A percentile compares a stretch with the other conserved stretches of the same genome.
These are phyloP conservation scores for Craseonycteris thonglongyai DNA, from an alignment of 2,113 vertebrate species.

Conservation along the genomic window DNA sequence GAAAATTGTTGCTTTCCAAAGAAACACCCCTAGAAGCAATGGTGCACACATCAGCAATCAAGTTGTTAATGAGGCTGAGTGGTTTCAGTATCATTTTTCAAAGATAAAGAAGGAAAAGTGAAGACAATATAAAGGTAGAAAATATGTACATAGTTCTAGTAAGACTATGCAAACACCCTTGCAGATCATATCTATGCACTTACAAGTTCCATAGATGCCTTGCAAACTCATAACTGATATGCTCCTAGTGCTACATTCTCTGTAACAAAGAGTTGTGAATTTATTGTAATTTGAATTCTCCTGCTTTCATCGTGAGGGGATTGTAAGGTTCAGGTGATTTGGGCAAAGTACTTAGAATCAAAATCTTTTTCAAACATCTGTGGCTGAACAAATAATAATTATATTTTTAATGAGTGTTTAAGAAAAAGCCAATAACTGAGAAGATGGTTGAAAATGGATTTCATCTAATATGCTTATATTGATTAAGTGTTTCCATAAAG, in stretches of 20 bases:
- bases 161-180: not conserved
- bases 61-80: not conserved
- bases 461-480: not conserved
- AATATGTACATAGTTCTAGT: not conserved
- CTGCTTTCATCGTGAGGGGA: not conserved
- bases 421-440: not conserved
- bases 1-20: not conserved
- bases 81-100: not conserved
- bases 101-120: not conserved
- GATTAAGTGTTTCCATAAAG: not conserved
- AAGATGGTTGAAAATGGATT: not conserved
- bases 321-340: not conserved
- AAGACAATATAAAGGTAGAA: not conserved
- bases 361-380: not conserved
- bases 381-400: not conserved
- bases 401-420: not conserved
- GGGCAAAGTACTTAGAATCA: not conserved
- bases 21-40: not conserved
- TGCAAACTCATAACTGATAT: not conserved
- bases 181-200: not conserved
- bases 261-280: not conserved
- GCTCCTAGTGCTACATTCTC: not conserved
- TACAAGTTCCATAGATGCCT: not conserved
- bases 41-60: not conserved
- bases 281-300: not conserved